These are phyloP conservation scores for Lissonota sp. DNA, from an alignment of 2,888 invertebrate species.

Conservation along the genomic window DNA sequence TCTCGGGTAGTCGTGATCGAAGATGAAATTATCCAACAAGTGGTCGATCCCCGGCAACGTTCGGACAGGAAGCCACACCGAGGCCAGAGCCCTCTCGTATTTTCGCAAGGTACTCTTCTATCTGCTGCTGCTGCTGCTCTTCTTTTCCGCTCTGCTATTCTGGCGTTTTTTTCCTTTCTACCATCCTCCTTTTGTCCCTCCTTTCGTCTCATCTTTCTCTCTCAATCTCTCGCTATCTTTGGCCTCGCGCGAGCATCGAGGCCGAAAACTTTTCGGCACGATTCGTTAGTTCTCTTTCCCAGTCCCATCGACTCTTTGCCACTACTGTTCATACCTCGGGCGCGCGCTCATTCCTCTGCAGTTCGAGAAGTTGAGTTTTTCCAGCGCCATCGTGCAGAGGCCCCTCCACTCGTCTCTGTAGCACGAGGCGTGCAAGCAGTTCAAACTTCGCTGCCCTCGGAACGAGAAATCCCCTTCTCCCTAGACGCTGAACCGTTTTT, in stretches of 20 bases:
- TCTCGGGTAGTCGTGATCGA: slow-evolving; percentile 62
- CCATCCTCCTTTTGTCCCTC: no score
- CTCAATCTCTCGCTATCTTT: slow-evolving; percentile 45
- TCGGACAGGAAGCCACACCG: slow-evolving; percentile 58
- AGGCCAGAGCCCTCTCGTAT: slow-evolving; percentile 60
- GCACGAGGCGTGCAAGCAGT: slow-evolving; percentile 50
- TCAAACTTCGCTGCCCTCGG: slow-evolving; percentile 63
- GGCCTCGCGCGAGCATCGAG: slow-evolving; percentile 49
- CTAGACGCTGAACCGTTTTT: no score
- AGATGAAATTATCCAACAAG: slow-evolving; percentile 72
- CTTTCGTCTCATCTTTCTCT: slow-evolving; percentile 28
- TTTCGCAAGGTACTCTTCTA: slow-evolving; percentile 44
- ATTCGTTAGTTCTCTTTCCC: slow-evolving; percentile 72
- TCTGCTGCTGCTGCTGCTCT: slow-evolving; percentile 45
- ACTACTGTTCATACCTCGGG: background rate
- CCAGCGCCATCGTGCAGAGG: slow-evolving; percentile 44
- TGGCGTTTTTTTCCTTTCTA: background rate
- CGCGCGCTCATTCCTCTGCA: slow-evolving; percentile 29
- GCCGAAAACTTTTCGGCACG: slow-evolving; percentile 70
- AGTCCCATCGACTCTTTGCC: background rate
- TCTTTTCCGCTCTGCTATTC: slow-evolving; percentile 33
- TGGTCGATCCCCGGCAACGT: slow-evolving; percentile 69
- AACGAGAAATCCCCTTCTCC: slow-evolving; percentile 47
- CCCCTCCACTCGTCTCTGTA: slow-evolving; percentile 34
- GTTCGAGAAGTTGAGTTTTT: slow-evolving; percentile 65